Conservation (phyloP, 2,797 vertebrate genomes). For the Otolemur crassicaudatus region DNA sequence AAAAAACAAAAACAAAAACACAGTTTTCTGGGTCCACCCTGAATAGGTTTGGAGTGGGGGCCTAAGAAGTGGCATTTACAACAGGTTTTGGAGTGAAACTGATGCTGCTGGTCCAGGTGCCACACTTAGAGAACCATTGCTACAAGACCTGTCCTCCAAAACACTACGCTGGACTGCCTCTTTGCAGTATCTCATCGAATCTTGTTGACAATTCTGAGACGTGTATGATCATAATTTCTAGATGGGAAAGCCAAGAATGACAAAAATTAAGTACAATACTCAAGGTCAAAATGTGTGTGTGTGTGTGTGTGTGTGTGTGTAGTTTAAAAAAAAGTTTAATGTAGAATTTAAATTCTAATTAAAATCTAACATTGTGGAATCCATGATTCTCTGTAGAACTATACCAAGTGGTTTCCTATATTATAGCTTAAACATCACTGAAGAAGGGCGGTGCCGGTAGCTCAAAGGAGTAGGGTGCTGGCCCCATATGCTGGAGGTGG, state of each 20-base stretch:
- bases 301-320: neutral
- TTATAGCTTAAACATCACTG: neutral
- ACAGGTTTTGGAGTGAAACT: neutral
- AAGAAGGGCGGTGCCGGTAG: no score
- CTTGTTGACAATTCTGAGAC: neutral
- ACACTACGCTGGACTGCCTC: neutral
- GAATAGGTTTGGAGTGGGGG: neutral
- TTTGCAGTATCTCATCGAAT: neutral
- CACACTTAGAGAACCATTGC: neutral
- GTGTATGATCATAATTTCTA: neutral
- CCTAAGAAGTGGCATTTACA: neutral
- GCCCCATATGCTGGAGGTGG: no score
- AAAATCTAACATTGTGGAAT: neutral
- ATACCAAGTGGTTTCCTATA: neutral
- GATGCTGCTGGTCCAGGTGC: no score
- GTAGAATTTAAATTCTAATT: constrained; percentile 26
- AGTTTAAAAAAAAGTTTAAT: neutral
- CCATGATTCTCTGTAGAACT: neutral
- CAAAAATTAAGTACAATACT: neutral
- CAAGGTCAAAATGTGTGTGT: neutral
- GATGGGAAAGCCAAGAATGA: neutral
- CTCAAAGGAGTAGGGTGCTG: no score
- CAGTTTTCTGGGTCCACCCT: neutral
- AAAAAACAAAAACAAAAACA: neutral
- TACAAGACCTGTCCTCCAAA: neutral